A percentile compares a stretch with the other conserved stretches of the same genome.
These are phyloP conservation scores for Pyrrhosoma nymphula DNA, from an alignment of 2,888 invertebrate species.

Conservation along the genomic window DNA sequence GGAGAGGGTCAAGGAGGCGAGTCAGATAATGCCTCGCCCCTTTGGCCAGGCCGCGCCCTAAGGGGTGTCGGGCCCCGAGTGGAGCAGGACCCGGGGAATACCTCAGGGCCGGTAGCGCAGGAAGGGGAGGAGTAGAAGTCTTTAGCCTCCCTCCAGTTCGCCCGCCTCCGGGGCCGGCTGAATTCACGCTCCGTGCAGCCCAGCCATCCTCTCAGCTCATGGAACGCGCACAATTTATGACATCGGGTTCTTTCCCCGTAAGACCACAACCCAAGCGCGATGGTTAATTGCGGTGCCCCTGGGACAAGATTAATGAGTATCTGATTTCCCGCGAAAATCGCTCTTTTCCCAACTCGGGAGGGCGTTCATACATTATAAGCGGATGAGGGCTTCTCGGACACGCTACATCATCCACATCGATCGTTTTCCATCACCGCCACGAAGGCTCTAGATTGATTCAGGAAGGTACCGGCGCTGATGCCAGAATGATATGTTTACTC, in stretches of 20 bases:
- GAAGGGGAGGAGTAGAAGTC: no score
- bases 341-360: background rate
- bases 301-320: background rate
- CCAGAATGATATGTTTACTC: background rate
- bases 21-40: background rate
- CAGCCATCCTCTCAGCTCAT: background rate
- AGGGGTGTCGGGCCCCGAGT: background rate
- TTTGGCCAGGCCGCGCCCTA: background rate
- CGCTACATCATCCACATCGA: no score
- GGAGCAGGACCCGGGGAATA: background rate
- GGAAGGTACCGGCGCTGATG: background rate
- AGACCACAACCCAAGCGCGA: background rate
- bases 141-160: background rate
- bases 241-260: background rate
- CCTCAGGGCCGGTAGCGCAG: background rate
- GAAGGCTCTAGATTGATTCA: background rate
- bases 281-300: background rate
- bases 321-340: background rate
- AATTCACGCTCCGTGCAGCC: background rate
- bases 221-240: conserved; percentile 6
- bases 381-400: background rate
- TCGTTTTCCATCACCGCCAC: background rate
- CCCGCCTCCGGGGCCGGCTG: background rate
- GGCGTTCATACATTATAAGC: background rate
- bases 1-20: background rate